Evolutionary conservation across 2,888 invertebrate genomes (phyloP), one percentile per base, ranked within the genome.

Genomic region (Ornithoptera priamus): DNA sequence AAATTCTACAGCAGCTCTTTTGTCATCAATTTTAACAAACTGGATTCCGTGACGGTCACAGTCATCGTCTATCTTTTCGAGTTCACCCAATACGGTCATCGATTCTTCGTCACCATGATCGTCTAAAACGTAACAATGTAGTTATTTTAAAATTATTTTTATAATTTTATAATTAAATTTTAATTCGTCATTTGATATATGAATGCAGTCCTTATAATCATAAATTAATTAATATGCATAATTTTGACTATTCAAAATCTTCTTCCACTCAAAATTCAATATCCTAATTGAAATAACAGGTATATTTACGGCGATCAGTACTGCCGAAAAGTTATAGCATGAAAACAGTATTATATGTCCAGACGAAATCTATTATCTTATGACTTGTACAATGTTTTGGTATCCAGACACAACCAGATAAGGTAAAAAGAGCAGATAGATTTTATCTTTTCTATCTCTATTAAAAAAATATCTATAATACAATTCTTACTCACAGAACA

Each of bases 31-130:
- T 91, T 98, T 98, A 59, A 98, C 98, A 85, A 98, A 97, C 85
- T 97, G 97, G 78, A 98, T 98, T 71, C 97, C 97, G 81, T 97
- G 96, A 78, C 96, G 96, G 87, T 97, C 97, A 85, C 97, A 97
- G 86, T 98, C 98, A 86, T 98, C 97, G 86, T 98, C 98, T 81
- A 98, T 98, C 89, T 97, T 97, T 89, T 98, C 98, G 77, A 98
- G 93, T 88, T 98, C 98, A 74, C 94, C 95, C 76, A 98, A 93
- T 67, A 97, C 97, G 78, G 95, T 95, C 95, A 96, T 96, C 71
- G 97, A 97, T 82, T 97, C 97, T 75, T 97, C 96, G 81, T 97
- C 97, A 73, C 96, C 97, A 83, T 97, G 96, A 89, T 98, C 97
- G 90, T 98, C 98, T 98, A 87, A 42, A 70, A 60, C 0, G 15